phyloP scores from a whole-genome alignment of 1,140 invertebrate species.

The Drosophila yakuba region DNA sequence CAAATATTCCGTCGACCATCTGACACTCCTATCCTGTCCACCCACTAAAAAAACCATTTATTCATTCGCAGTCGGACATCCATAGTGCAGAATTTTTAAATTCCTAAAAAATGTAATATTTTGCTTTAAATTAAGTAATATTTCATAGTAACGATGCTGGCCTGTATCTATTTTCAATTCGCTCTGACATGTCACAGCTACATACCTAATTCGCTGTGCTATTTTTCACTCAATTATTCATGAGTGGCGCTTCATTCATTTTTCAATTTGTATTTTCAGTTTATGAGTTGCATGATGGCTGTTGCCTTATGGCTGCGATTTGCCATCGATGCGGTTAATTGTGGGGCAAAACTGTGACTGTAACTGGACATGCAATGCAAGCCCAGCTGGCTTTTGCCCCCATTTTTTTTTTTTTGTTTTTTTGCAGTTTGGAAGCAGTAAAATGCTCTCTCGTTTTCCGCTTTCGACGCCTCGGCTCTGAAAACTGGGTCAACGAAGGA shows the following conservation, averaged over 20 bases:
- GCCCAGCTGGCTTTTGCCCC: background rate
- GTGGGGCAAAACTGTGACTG: constrained; percentile 36
- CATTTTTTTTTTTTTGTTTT: background rate
- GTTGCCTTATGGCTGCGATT: constrained; percentile 7
- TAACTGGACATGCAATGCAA: constrained; percentile 36
- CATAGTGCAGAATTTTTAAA: too few relatives aligned
- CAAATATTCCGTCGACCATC: constrained; percentile 37
- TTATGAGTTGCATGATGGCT: constrained; percentile 7
- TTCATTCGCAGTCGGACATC: constrained; percentile 3
- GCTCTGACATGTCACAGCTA: background rate
- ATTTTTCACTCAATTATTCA: constrained; percentile 72
- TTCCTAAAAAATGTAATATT: too few relatives aligned
- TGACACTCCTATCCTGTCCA: constrained; percentile 41
- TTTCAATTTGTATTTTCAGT: constrained; percentile 15
- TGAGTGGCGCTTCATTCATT: constrained; percentile 37
- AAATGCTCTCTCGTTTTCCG: constrained; percentile 29
- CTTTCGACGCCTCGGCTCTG: constrained; percentile 24
- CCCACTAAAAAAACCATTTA: constrained; percentile 19
- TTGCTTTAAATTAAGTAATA: background rate
- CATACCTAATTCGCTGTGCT: constrained; percentile 41
- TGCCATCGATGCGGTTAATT: constrained; percentile 55
- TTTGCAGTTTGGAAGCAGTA: constrained; percentile 1
- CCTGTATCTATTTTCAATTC: constrained; percentile 10
- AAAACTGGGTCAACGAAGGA: constrained; percentile 73
- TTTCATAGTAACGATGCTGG: too few relatives aligned